A percentile compares a stretch with the other conserved stretches of the same genome.
Evolutionary conservation across 1,140 invertebrate species (phyloP).

Genomic region (Cheumatopsyche charites): DNA sequence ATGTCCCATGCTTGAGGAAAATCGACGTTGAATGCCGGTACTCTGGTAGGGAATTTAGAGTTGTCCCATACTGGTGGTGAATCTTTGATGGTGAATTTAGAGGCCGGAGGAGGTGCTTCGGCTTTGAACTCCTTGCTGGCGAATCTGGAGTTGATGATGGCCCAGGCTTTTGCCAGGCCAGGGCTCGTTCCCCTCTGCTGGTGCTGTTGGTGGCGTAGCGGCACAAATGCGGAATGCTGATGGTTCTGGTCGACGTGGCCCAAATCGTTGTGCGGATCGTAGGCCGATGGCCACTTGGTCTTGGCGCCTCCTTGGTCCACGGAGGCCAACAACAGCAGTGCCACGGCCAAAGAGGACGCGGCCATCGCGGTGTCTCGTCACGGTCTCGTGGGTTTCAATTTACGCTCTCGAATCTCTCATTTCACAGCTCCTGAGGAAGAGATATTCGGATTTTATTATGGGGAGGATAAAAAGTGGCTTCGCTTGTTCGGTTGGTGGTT

Average conservation of each 20-base stretch:
- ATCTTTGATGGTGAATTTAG: too few relatives aligned
- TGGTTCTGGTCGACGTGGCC: slow-evolving; percentile 9
- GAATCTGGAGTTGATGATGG: slow-evolving; percentile 11
- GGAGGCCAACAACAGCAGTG: neutral
- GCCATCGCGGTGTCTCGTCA: slow-evolving; percentile 19
- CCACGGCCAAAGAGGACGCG: neutral
- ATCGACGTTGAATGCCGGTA: neutral
- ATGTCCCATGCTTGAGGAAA: neutral
- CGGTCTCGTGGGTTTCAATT: slow-evolving; percentile 3
- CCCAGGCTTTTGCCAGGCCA: neutral
- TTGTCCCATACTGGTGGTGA: too few relatives aligned
- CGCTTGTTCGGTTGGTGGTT: too few relatives aligned
- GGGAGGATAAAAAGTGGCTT: too few relatives aligned
- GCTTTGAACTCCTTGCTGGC: neutral
- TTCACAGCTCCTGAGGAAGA: neutral
- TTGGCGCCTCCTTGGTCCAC: neutral
- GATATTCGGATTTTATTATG: too few relatives aligned
- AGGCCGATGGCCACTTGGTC: neutral
- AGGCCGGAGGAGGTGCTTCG: neutral
- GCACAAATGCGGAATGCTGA: slow-evolving; percentile 15
- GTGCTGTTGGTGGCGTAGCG: neutral
- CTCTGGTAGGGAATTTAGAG: too few relatives aligned
- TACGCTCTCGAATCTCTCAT: neutral
- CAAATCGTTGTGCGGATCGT: neutral
- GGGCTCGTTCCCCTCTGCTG: neutral